Conservation (phyloP, 1,140 invertebrate genomes). For the Thalassaphorura encarpata region DNA sequence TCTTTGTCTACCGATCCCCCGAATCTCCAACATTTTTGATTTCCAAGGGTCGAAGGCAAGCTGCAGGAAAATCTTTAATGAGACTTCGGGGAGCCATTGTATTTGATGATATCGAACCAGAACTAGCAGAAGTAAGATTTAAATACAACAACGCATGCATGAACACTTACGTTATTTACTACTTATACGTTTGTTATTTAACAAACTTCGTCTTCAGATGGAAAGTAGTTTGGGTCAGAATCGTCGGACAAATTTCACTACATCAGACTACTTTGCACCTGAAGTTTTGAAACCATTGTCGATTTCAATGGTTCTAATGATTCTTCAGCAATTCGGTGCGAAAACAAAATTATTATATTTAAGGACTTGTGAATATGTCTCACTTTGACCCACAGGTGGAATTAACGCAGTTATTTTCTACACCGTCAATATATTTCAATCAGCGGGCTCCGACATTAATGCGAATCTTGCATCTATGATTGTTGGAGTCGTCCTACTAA, state of each 20-base stretch:
- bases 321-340: constrained; percentile 54
- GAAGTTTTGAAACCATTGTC: constrained; percentile 39
- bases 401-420: constrained; percentile 84
- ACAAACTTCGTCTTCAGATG: too few relatives aligned
- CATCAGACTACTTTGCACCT: constrained; percentile 1
- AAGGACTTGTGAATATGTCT: too few relatives aligned
- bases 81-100: constrained; percentile 16
- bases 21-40: constrained; percentile 39
- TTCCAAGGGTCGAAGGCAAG: constrained; percentile 33
- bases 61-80: constrained; percentile 34
- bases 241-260: not conserved
- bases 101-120: constrained; percentile 4
- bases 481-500: constrained; percentile 54
- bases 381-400: constrained; percentile 48
- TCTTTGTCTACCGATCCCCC: constrained; percentile 35
- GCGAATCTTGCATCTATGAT: constrained; percentile 45
- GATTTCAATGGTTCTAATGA: constrained; percentile 65
- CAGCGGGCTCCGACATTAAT: constrained; percentile 48
- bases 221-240: not conserved
- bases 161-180: too few relatives aligned
- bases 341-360: too few relatives aligned
- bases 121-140: too few relatives aligned
- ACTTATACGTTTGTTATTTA: too few relatives aligned
- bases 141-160: too few relatives aligned
- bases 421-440: constrained; percentile 57